phyloP scores from a whole-genome alignment of 1,140 invertebrate species.

The Antheraea mylitta region DNA sequence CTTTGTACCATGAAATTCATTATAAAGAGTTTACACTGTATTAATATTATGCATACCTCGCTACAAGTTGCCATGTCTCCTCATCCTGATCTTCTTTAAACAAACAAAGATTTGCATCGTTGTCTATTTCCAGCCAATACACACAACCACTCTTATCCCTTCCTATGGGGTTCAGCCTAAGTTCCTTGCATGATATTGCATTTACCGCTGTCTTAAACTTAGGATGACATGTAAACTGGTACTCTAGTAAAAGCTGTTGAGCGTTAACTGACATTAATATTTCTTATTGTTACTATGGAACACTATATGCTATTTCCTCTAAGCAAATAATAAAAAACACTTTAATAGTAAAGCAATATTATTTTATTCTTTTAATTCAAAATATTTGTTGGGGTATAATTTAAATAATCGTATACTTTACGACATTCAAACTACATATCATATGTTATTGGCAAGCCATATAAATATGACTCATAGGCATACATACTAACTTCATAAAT shows the following conservation, averaged over 20 bases:
- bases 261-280: not conserved
- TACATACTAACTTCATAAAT: not conserved
- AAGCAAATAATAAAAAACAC: too few relatives aligned
- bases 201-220: slow-evolving; percentile 97
- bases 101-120: slow-evolving; percentile 92
- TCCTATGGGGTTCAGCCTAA: slow-evolving; percentile 93
- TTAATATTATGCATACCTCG: slow-evolving; percentile 80
- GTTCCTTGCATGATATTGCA: slow-evolving; percentile 86
- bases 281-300: too few relatives aligned
- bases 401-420: too few relatives aligned
- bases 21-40: too few relatives aligned
- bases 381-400: too few relatives aligned
- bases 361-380: too few relatives aligned
- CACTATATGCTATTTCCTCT: too few relatives aligned
- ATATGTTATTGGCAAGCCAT: not conserved
- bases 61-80: slow-evolving; percentile 96
- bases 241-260: slow-evolving; percentile 91
- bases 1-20: too few relatives aligned
- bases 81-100: slow-evolving; percentile 97
- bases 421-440: not conserved
- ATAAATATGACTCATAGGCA: not conserved
- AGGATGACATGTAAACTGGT: slow-evolving; percentile 95
- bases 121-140: slow-evolving; percentile 96
- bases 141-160: slow-evolving; percentile 92
- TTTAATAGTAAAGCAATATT: too few relatives aligned